Evolutionary conservation across 2,113 vertebrate species (phyloP), one percentile per base, ranked within the genome.

Genomic region (Platycercus adscitus): DNA sequence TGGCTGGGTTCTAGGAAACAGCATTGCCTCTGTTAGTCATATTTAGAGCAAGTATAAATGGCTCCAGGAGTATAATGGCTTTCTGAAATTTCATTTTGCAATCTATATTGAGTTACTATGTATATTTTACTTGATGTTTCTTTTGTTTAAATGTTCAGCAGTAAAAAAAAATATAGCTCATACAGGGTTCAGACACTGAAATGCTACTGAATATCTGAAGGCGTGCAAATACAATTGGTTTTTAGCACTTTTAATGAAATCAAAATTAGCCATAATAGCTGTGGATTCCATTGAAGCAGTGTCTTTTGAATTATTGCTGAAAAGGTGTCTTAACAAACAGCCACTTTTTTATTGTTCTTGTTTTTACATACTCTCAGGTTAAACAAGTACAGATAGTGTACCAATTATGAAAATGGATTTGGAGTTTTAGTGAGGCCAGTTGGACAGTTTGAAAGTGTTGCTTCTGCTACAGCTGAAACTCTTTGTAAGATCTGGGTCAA

Each of bases 61-160:
- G 19, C 35, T 88, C 35, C 1, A 19, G 20, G 50, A 95, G 21
- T 76, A 86, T 39, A 96, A 97, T 52, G 88, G 73, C 65, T 95
- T 95, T 92, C 75, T 93, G 80, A 93, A 97, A 96, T 63, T 82
- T 52, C 78, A 92, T 95, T 97, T 95, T 91, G 77, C 84, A 96
- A 79, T 80, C 84, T 95, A 46, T 87, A 49, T 77, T 72, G 87
- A 91, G 73, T 50, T 49, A 58, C 39, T 87, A 65, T n/a, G 65
- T 83, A 93, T 94, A 88, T 63, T 88, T 71, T 96, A 46, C 72
- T 93, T 83, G 70, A 76, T 41, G 70, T 80, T 97, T 96, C 70
- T 96, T 96, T 86, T 80, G 72, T 95, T 91, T 92, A 96, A 86
- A 91, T 95, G 53, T 95, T 96, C 87, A 55, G 6, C 39, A 69